These are phyloP conservation scores for Choristoneura fumiferana DNA, from an alignment of 1,140 invertebrate species.

Conservation along the genomic window DNA sequence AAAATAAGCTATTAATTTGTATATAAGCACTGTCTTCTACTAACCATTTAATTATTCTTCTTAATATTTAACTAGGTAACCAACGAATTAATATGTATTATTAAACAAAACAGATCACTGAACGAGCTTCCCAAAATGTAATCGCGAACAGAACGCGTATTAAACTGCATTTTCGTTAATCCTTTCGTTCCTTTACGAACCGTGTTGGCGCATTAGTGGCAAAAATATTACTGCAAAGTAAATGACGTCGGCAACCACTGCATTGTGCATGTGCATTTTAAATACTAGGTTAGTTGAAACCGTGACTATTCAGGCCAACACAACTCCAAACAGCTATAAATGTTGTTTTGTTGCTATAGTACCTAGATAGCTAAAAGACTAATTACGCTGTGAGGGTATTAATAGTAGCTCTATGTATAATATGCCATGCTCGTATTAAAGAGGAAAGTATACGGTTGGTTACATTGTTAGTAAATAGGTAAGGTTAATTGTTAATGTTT, in stretches of 20 bases:
- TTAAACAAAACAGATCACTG: slow-evolving; percentile 29
- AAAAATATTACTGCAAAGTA: slow-evolving; percentile 76
- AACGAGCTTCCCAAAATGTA: slow-evolving; percentile 33
- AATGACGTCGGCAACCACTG: slow-evolving; percentile 71
- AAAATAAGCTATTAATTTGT: no score
- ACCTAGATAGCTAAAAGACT: no score
- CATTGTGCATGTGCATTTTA: slow-evolving; percentile 73
- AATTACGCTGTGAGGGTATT: no score
- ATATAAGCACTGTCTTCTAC: no score
- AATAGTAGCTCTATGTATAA: no score
- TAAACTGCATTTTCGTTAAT: slow-evolving; percentile 64
- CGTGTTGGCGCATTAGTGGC: slow-evolving; percentile 71
- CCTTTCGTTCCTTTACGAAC: slow-evolving; percentile 56
- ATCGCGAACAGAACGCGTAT: slow-evolving; percentile 41
- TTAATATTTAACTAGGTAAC: slow-evolving; percentile 28
- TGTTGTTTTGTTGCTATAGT: no score
- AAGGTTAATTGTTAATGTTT: no score
- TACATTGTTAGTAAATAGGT: no score
- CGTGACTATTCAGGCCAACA: slow-evolving; percentile 58
- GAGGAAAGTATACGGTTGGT: no score
- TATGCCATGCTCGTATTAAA: no score
- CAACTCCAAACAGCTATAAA: slow-evolving; percentile 34
- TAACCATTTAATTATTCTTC: slow-evolving; percentile 38
- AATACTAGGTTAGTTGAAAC: slow-evolving; percentile 65
- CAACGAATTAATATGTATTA: slow-evolving; percentile 29